phyloP scores from a whole-genome alignment of 1,140 invertebrate genomes.

The Asbolus verrucosus region DNA sequence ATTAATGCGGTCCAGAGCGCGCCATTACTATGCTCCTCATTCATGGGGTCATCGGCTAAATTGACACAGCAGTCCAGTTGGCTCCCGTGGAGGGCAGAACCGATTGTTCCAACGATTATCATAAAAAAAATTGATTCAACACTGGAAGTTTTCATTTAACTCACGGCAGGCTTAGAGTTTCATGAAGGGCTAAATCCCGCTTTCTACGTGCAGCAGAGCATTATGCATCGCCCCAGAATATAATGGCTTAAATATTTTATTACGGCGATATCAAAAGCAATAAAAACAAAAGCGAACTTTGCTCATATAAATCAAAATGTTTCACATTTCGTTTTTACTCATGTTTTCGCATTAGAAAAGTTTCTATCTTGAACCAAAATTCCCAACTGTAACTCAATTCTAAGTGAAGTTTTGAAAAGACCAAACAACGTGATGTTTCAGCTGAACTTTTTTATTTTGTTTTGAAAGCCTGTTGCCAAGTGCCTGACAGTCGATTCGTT shows the following conservation, averaged over 20 bases:
- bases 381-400: conserved; percentile 43
- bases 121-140: too few relatives aligned
- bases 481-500: conserved; percentile 32
- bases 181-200: not conserved
- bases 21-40: not conserved
- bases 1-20: conserved; percentile 32
- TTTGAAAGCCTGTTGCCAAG: conserved; percentile 35
- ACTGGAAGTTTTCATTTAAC: not conserved
- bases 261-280: conserved; percentile 24
- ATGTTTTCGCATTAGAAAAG: conserved; percentile 43
- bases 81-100: too few relatives aligned
- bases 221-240: too few relatives aligned
- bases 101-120: too few relatives aligned
- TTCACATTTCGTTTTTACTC: conserved; percentile 42
- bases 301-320: conserved; percentile 39
- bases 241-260: conserved; percentile 34
- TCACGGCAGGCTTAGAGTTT: not conserved
- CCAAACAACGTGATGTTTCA: conserved; percentile 44
- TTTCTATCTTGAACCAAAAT: conserved; percentile 41
- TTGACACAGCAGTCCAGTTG: too few relatives aligned
- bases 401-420: conserved; percentile 30
- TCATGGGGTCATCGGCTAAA: conserved; percentile 11
- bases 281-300: conserved; percentile 30
- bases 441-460: conserved; percentile 32
- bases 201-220: not conserved